Base-by-base conservation (phyloP, 2,888 invertebrate species). In the Pseudococcus jackbeardsleyi region DNA sequence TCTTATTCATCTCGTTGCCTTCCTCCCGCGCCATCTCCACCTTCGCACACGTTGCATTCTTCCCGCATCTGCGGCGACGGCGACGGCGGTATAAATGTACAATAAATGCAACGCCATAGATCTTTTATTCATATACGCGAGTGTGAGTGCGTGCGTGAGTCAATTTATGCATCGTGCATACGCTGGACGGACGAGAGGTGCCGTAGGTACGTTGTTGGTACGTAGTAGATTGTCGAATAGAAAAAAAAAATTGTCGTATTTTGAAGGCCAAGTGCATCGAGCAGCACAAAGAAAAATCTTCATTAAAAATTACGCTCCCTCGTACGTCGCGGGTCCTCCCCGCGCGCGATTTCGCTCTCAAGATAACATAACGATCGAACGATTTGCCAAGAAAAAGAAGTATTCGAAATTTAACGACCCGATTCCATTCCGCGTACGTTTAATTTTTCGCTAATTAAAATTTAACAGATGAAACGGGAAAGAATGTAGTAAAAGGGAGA, bases 211-310 rank as follows among this genome's bases (percentile, higher is more conserved):
- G 42, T n/a, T n/a, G n/a, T n/a, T n/a, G n/a, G 5, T 42, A 42
- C 42, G 42, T 42, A n/a, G n/a, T n/a, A n/a, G n/a, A 54, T 12
- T 0, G n/a, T 59, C 22, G 64, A 64, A 64, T 3, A 33, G 26
- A 59, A n/a, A 22, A 64, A 22, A 64, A 64, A 64, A 64, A 22
- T 22, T 64, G 64, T 64, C 22, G 64, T 64, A 64, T 19, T 64
- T 64, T 64, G 64, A 64, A 64, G 64, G 64, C 64, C 64, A 22
- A 64, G 22, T 64, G 64, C 64, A 64, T 64, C 64, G 64, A 8
- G 64, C 5, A 50, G 5, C 64, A 64, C 64, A 64, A 7, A 64
- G 12, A 64, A 9, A 64, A 64, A 64, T 64, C 64, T 22, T 64
- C n/a, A 19, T 59, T 59, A 19, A 59, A 59, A 59, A 59, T 59